These are phyloP conservation scores for Ceuthmochares aereus DNA, from an alignment of 2,113 vertebrate species.

Conservation along the genomic window DNA sequence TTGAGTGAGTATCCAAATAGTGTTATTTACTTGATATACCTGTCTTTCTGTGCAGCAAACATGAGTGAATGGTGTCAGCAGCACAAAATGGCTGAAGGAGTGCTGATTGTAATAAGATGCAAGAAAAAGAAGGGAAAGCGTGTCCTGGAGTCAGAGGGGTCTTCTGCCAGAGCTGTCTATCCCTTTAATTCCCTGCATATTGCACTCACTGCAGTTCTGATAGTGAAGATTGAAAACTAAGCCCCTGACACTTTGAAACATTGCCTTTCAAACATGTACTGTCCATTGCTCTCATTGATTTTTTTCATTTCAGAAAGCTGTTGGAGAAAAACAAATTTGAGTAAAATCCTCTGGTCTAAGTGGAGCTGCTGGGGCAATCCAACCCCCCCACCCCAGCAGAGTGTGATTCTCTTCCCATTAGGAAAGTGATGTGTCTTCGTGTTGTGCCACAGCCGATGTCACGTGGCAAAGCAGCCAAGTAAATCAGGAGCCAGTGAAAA, in stretches of 20 bases:
- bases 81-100: conserved; percentile 48
- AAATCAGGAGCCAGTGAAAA: conserved; percentile 8
- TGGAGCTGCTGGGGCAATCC: conserved; percentile 5
- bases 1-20: neutral
- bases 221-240: conserved; percentile 73
- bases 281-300: conserved; percentile 74
- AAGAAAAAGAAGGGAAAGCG: neutral
- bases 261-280: conserved; percentile 72
- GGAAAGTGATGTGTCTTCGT: neutral
- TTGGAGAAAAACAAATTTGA: conserved; percentile 66
- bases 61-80: neutral
- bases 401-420: conserved; percentile 4
- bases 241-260: conserved; percentile 80
- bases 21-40: conserved; percentile 6
- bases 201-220: conserved; percentile 75
- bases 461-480: neutral
- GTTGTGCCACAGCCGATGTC: neutral
- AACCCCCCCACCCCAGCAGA: neutral
- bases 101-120: neutral
- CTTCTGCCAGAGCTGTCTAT: conserved; percentile 59
- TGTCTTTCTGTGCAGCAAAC: neutral
- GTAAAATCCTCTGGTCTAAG: conserved; percentile 58
- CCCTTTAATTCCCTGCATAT: conserved; percentile 69
- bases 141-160: neutral
- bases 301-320: conserved; percentile 69